A percentile compares a stretch with the other conserved stretches of the same genome.
Evolutionary conservation across 2,797 vertebrate species (phyloP).

Genomic region (Setipinna tenuifilis): DNA sequence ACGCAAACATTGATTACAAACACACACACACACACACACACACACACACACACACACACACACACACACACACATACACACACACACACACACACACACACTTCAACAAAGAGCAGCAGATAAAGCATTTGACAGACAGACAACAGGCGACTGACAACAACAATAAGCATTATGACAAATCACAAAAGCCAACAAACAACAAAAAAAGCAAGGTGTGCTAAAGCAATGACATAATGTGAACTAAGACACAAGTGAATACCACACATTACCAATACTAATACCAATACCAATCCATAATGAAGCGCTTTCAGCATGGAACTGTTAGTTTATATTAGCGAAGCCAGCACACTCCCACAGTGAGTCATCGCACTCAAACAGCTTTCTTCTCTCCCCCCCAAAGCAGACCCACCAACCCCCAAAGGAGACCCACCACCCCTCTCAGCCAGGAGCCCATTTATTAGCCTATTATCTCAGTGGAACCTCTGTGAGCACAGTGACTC

Average conservation of each 20-base stretch:
- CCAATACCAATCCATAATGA: background rate
- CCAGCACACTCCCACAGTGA: background rate
- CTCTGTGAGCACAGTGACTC: background rate
- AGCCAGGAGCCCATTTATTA: background rate
- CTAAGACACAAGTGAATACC: background rate
- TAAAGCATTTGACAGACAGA: background rate
- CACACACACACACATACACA: slow-evolving; percentile 39
- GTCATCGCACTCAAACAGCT: background rate
- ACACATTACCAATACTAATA: background rate
- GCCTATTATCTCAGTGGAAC: background rate
- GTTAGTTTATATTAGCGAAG: background rate
- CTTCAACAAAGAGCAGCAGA: slow-evolving; percentile 28
- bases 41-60: slow-evolving; percentile 32
- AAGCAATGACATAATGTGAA: background rate
- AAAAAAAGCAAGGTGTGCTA: background rate
- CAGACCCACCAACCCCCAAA: no score
- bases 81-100: slow-evolving; percentile 3
- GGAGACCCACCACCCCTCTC: background rate
- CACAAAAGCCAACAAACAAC: background rate
- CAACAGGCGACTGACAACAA: background rate
- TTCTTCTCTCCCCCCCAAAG: background rate
- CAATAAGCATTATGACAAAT: slow-evolving; percentile 5
- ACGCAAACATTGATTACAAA: slow-evolving; percentile 43
- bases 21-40: slow-evolving; percentile 47
- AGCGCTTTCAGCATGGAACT: background rate